Evolutionary conservation across 2,113 vertebrate genomes (phyloP), one percentile per base, ranked within the genome.

Genomic region (Myotis yumanensis): DNA sequence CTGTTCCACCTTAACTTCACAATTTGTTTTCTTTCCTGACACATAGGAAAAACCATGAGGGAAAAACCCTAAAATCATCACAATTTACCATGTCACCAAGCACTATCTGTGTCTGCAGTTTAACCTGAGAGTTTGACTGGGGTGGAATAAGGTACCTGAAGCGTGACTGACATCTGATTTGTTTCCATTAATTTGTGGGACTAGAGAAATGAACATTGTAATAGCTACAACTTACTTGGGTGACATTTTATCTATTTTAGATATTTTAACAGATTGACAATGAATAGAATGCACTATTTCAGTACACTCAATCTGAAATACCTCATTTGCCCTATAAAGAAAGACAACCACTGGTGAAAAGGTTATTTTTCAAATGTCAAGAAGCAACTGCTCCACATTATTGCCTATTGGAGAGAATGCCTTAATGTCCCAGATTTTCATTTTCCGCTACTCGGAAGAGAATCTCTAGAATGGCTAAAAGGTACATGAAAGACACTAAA

Each of bases 151-250:
- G 32, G 9, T 71, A 59, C 62, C 23, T 91, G 88, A 64, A 92
- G 73, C 48, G 71, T 89, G 40, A 86, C 18, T 88, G 81, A 89
- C 59, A 90, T 86, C 90, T 66, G 40, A 82, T 96, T 95, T 90
- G 64, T 89, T 97, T 89, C 52, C 69, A 86, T 94, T 95, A 81
- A 51, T 94, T 89, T 95, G 22, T 86, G 40, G 23, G 18, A 91
- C n/a, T 85, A 62, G 20, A 90, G n/a, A 93, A 95, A 95, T 89
- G 40, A 91, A 91, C 77, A 97, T 48, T 90, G 72, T 91, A 93
- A 83, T 16, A 80, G 68, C 22, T n/a, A 87, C 57, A 94, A 86
- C 93, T 96, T 40, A 93, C 48, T 69, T 75, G 73, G 52, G 11
- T 54, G 81, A 82, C 68, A 93, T 80, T 91, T 89, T 59, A 75